Base-by-base conservation (phyloP, 1,140 invertebrate species). In the Tetramorium parvispinum region DNA sequence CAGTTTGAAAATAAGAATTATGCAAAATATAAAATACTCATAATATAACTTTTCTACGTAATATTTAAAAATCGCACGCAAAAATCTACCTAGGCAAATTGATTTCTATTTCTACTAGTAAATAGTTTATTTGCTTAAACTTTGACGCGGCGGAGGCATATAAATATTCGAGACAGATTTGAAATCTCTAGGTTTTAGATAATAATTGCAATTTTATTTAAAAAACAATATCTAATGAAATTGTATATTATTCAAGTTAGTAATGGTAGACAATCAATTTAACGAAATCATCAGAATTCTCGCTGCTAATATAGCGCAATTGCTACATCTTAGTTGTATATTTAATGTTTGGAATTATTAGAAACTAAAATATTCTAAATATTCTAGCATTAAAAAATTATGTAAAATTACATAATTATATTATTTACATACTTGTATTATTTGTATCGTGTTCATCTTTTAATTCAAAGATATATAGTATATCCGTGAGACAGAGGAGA, bases 211-310 rank as follows among this genome's bases (percentile, higher is more conserved):
- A 4, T 32, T 32, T 32, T 32, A 32, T 32, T 32, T 32, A 32
- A 32, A 32, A 32, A 32, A 32, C 32, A 32, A 32, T 32, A 32
- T 32, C 32, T 32, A 76, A 75, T n/a, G n/a, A 46, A 46, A 0
- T 40, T 68, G 3, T 16, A 7, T 61, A 49, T 65, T 77, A 32
- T 32, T 32, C 13, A 59, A 85, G 73, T n/a, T 85, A 18, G 43
- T 73, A 49, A 59, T 73, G 53, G 10, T 73, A 18, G 53, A 73
- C 11, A 46, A 8, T 59, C 66, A 82, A 6, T 6, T 73, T 1
- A 53, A 82, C 7, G 40, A 71, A 73, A 37, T 49, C 6, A 59
- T 82, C 10, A 82, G 79, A 82, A 73, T 73, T 21, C 0, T 59
- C 3, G 10, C 51, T 53, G 24, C 16, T 46, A 59, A 13, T 49